These are phyloP conservation scores for Tragulus kanchil DNA, from an alignment of 2,113 vertebrate species.

Conservation along the genomic window DNA sequence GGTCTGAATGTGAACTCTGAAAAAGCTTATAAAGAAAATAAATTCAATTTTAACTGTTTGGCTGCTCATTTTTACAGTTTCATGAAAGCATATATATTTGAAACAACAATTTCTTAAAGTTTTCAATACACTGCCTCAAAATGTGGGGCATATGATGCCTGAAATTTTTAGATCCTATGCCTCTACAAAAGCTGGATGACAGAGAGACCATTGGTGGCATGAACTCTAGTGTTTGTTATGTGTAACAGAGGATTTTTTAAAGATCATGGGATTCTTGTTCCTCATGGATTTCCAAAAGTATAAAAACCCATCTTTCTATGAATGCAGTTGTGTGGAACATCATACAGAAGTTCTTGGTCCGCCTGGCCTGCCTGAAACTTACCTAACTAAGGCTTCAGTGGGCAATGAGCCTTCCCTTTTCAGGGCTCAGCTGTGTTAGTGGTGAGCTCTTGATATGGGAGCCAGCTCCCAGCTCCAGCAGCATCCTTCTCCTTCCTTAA, in stretches of 20 bases:
- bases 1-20: background rate
- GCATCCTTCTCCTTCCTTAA: constrained; percentile 8
- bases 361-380: background rate
- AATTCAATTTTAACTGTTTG: background rate
- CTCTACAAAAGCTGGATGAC: background rate
- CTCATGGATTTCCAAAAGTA: background rate
- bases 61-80: background rate
- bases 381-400: background rate
- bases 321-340: background rate
- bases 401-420: background rate
- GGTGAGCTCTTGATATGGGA: background rate
- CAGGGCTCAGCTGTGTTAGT: background rate
- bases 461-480: background rate
- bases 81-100: background rate
- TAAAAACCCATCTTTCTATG: background rate
- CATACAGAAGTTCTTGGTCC: background rate
- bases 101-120: background rate
- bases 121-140: background rate
- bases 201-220: background rate
- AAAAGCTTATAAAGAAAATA: background rate
- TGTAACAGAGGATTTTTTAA: background rate
- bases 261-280: background rate
- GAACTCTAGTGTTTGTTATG: background rate
- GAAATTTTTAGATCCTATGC: background rate
- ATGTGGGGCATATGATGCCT: background rate